These are phyloP conservation scores for Seriola dumerili DNA, from an alignment of 2,113 vertebrate genomes.

Conservation along the genomic window DNA sequence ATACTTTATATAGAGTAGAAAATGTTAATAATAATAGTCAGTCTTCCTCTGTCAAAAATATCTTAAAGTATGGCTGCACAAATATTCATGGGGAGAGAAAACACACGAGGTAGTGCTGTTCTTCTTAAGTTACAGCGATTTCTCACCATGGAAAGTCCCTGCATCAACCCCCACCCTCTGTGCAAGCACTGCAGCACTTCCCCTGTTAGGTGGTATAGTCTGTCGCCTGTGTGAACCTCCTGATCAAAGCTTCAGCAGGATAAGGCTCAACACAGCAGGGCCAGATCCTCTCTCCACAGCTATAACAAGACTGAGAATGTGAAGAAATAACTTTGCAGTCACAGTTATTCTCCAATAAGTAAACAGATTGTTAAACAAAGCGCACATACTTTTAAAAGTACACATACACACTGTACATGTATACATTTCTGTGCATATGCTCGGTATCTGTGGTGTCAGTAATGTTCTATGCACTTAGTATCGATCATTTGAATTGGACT, in stretches of 20 bases:
- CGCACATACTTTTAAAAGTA: neutral
- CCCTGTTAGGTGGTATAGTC: slow-evolving; percentile 58
- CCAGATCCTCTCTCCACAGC: slow-evolving; percentile 38
- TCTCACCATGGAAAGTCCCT: slow-evolving; percentile 41
- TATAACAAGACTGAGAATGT: slow-evolving; percentile 34
- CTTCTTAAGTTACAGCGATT: slow-evolving; percentile 40
- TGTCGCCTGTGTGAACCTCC: slow-evolving; percentile 63
- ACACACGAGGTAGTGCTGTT: slow-evolving; percentile 12
- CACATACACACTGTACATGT: neutral
- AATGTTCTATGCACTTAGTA: neutral
- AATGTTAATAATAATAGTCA: neutral
- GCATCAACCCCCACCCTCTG: slow-evolving; percentile 61
- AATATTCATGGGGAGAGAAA: neutral
- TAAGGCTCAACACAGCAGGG: slow-evolving; percentile 66
- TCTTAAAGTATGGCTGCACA: neutral
- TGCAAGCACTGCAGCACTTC: slow-evolving; percentile 52
- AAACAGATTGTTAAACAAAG: neutral
- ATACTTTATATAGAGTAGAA: neutral
- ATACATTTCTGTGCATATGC: neutral
- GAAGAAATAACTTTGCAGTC: slow-evolving; percentile 22
- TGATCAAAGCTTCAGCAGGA: slow-evolving; percentile 79
- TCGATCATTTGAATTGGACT: neutral
- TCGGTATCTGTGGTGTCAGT: neutral
- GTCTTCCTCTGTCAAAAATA: neutral
- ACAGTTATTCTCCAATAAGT: neutral